These are phyloP conservation scores for Plagodis dolabraria DNA, from an alignment of 2,888 invertebrate genomes.

Conservation along the genomic window DNA sequence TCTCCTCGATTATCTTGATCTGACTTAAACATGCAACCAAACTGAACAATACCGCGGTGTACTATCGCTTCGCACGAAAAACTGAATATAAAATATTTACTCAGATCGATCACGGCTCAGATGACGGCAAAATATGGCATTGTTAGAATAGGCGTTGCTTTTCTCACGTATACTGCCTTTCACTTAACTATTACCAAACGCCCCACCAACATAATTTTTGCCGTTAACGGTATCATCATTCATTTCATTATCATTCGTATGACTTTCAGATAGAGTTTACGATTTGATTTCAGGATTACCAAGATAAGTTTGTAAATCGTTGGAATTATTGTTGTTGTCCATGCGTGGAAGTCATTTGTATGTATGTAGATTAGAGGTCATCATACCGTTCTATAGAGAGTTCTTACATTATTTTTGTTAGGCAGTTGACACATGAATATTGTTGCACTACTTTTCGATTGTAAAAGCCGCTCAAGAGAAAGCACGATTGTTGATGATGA, in stretches of 20 bases:
- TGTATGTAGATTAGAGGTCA: conserved; percentile 82
- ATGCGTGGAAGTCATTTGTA: conserved; percentile 80
- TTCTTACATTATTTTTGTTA: conserved; percentile 62
- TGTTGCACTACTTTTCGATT: conserved; percentile 58
- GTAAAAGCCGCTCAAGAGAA: conserved; percentile 40
- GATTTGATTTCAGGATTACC: conserved; percentile 13
- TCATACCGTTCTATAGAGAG: conserved; percentile 71
- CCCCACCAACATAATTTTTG: conserved; percentile 42
- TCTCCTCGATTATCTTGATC: conserved; percentile 27
- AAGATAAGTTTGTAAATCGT: conserved; percentile 50
- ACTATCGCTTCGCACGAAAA: conserved; percentile 64
- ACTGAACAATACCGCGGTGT: conserved; percentile 38
- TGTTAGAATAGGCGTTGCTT: conserved; percentile 78
- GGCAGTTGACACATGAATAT: conserved; percentile 64
- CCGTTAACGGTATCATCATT: conserved; percentile 14
- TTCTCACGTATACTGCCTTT: conserved; percentile 81
- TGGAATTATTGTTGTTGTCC: conserved; percentile 78
- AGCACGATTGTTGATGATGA: conserved; percentile 15
- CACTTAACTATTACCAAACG: conserved; percentile 80
- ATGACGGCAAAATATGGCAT: conserved; percentile 80
- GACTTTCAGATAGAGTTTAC: conserved; percentile 30
- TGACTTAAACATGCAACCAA: conserved; percentile 34
- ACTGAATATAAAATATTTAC: conserved; percentile 75
- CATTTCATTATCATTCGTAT: conserved; percentile 52
- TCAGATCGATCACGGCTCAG: conserved; percentile 77